Evolutionary conservation across 1,140 invertebrate genomes (phyloP).

Genomic region (Daktulosphaira vitifoliae): DNA sequence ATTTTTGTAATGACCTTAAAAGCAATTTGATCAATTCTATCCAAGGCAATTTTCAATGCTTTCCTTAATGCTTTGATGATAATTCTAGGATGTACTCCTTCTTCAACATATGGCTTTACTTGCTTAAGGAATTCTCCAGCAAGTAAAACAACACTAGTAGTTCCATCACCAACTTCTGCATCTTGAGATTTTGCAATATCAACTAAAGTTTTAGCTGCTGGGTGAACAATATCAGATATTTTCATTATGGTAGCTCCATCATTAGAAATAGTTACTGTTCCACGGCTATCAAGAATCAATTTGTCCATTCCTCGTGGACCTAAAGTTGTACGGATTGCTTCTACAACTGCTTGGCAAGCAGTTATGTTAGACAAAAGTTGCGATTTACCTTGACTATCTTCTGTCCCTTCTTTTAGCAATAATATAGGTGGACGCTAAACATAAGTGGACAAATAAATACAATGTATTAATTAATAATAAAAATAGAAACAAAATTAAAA

Average conservation of each 20-base stretch:
- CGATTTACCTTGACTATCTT: conserved; percentile 88
- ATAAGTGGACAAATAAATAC: conserved; percentile 36
- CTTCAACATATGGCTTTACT: conserved; percentile 91
- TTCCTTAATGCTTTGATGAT: conserved; percentile 80
- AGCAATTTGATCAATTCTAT: conserved; percentile 77
- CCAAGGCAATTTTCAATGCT: conserved; percentile 68
- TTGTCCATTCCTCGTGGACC: conserved; percentile 99
- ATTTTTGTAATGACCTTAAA: conserved; percentile 52
- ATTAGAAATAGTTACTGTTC: conserved; percentile 95
- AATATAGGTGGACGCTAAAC: conserved; percentile 96
- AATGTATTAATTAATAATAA: no score
- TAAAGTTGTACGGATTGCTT: conserved; percentile 91
- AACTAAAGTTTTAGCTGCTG: conserved; percentile 93
- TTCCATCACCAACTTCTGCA: conserved; percentile 97
- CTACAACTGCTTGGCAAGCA: conserved; percentile 94
- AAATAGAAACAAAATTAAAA: no score
- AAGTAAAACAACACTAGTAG: conserved; percentile 89
- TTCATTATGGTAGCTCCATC: conserved; percentile 99
- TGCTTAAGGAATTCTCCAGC: conserved; percentile 94
- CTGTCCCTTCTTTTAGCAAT: conserved; percentile 95
- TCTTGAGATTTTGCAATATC: conserved; percentile 99
- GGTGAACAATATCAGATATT: conserved; percentile 92
- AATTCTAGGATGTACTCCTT: conserved; percentile 90
- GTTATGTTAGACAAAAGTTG: conserved; percentile 98
- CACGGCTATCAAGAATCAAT: conserved; percentile 81